These are phyloP conservation scores for Vimba vimba DNA, from an alignment of 2,113 vertebrate genomes.

Conservation along the genomic window DNA sequence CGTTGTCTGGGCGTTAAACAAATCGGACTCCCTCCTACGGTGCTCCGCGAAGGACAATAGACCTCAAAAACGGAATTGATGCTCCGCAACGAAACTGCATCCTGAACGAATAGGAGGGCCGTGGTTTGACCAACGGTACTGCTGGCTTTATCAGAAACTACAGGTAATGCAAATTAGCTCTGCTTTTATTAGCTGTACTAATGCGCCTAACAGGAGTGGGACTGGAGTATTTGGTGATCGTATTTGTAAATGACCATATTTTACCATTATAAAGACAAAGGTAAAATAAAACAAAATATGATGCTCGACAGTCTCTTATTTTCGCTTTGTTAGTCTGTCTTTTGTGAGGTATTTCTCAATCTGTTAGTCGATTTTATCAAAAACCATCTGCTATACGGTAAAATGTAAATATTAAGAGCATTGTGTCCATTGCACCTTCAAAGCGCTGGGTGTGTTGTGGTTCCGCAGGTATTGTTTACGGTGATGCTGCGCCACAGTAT, in stretches of 20 bases:
- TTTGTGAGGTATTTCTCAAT: not conserved
- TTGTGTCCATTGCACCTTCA: not conserved
- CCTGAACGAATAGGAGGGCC: conserved; percentile 6
- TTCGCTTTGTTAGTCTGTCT: not conserved
- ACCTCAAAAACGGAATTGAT: not conserved
- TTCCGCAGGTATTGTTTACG: not conserved
- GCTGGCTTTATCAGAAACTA: not conserved
- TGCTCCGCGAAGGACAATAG: not conserved
- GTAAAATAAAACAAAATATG: not conserved
- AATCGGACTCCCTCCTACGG: not conserved
- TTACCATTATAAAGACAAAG: not conserved
- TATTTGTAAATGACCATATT: not conserved
- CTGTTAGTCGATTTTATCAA: not conserved
- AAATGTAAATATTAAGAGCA: not conserved
- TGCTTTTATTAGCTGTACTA: not conserved
- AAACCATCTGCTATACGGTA: not conserved
- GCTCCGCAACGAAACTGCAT: not conserved
- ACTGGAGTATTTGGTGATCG: not conserved
- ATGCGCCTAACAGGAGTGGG: not conserved
- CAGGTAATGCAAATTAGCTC: not conserved
- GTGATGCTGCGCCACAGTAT: conserved; percentile 57
- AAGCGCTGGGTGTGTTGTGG: not conserved
- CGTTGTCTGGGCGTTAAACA: not conserved
- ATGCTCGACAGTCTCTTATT: not conserved
- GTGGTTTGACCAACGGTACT: conserved; percentile 19